Percentiles rank a stretch among this genome's conserved stretches.
Conservation (phyloP, 2,797 vertebrate species). For the Squalus acanthias region DNA sequence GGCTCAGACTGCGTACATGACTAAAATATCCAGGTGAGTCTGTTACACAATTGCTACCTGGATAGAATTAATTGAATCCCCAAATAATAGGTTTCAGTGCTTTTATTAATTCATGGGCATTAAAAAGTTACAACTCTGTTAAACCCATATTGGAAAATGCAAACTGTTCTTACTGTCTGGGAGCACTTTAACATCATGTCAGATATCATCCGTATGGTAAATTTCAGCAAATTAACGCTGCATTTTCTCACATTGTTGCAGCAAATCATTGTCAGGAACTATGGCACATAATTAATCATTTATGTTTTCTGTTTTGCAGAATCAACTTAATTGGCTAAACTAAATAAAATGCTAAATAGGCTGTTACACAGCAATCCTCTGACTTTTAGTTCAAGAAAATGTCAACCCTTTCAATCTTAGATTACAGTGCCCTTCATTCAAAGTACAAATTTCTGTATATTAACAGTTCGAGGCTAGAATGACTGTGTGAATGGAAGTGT, state of each 20-base stretch:
- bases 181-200: background rate
- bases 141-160: no score
- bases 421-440: background rate
- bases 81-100: background rate
- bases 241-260: background rate
- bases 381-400: background rate
- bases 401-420: background rate
- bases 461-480: background rate
- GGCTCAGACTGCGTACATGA: background rate
- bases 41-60: background rate
- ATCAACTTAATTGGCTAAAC: background rate
- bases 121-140: background rate
- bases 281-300: background rate
- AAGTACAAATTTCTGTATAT: background rate
- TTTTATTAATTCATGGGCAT: background rate
- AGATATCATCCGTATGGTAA: background rate
- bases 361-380: background rate
- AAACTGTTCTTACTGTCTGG: no score
- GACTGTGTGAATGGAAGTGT: background rate
- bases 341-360: background rate
- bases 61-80: background rate
- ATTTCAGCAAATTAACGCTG: background rate
- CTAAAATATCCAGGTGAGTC: background rate
- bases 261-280: background rate
- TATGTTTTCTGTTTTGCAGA: background rate